Percentiles rank a stretch among this genome's conserved stretches.
phyloP scores from a whole-genome alignment of 1,140 invertebrate species.

The Callitettix versicolor region DNA sequence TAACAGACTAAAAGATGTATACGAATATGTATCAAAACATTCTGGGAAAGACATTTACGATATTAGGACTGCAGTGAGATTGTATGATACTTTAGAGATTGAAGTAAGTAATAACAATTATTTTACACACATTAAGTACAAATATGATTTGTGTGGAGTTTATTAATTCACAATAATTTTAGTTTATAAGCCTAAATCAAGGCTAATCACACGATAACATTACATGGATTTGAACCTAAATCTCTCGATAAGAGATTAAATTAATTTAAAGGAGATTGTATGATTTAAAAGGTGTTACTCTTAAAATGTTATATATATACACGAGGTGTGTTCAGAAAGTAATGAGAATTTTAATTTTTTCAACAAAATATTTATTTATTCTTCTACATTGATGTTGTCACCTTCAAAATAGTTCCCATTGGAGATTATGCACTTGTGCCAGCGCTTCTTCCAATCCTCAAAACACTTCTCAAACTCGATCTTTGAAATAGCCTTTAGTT shows the following conservation, averaged over 20 bases:
- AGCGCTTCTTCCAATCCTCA: too few species aligned
- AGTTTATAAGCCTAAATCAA: neutral
- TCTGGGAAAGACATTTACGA: slow-evolving; percentile 43
- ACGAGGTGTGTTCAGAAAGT: too few species aligned
- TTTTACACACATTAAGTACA: neutral
- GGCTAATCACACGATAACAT: neutral
- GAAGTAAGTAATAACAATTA: slow-evolving; percentile 37
- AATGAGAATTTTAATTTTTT: too few species aligned
- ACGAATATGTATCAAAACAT: slow-evolving; percentile 48
- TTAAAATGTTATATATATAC: too few species aligned
- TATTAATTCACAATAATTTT: neutral
- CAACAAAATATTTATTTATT: too few species aligned
- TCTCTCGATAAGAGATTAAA: neutral
- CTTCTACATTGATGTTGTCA: too few species aligned
- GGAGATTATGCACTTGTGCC: too few species aligned
- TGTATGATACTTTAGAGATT: slow-evolving; percentile 58
- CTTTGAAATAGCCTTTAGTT: too few species aligned
- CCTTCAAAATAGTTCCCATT: too few species aligned
- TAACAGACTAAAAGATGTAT: slow-evolving; percentile 48
- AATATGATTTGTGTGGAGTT: neutral
- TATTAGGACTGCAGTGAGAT: slow-evolving; percentile 41
- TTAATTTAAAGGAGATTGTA: neutral
- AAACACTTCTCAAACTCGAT: too few species aligned
- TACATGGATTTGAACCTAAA: neutral
- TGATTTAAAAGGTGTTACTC: neutral